Percentiles rank a stretch among this genome's conserved stretches.
phyloP scores from a whole-genome alignment of 2,797 vertebrate genomes.

The Falco concolor region DNA sequence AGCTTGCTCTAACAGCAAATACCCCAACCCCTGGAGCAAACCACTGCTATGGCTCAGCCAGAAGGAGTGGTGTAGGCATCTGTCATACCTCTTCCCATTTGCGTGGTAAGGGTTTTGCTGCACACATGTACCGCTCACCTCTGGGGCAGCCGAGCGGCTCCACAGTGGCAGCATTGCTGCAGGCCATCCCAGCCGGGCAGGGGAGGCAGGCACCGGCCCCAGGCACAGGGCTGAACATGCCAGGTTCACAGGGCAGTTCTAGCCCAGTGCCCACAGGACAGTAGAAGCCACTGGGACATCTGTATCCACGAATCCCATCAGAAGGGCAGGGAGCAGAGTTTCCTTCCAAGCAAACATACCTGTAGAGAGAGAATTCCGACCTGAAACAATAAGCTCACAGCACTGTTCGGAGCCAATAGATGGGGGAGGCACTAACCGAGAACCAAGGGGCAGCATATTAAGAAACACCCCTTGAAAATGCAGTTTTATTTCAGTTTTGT shows the following conservation, averaged over 20 bases:
- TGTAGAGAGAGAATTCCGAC: slow-evolving; percentile 35
- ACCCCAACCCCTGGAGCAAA: background rate
- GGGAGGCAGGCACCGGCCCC: slow-evolving; percentile 78
- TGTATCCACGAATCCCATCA: slow-evolving; percentile 80
- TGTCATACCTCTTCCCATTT: background rate
- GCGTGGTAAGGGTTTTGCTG: rapidly evolving
- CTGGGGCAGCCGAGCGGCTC: slow-evolving; percentile 79
- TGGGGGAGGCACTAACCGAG: background rate
- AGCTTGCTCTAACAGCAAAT: background rate
- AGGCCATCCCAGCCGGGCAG: slow-evolving; percentile 83
- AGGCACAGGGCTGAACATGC: slow-evolving; percentile 80
- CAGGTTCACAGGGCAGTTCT: slow-evolving; percentile 85
- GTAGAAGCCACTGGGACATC: slow-evolving; percentile 82
- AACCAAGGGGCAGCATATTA: background rate
- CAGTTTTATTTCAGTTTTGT: background rate
- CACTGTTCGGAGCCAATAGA: background rate
- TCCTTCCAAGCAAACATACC: slow-evolving; percentile 85
- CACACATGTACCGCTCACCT: slow-evolving; percentile 66
- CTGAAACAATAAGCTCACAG: background rate
- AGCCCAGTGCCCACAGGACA: slow-evolving; percentile 80
- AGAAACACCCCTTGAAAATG: background rate
- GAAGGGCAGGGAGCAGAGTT: slow-evolving; percentile 78
- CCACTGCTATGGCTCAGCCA: background rate
- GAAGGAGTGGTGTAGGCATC: background rate
- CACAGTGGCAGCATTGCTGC: slow-evolving; percentile 73